These are phyloP conservation scores for Collichthys lucidus DNA, from an alignment of 2,113 vertebrate genomes.

Conservation along the genomic window DNA sequence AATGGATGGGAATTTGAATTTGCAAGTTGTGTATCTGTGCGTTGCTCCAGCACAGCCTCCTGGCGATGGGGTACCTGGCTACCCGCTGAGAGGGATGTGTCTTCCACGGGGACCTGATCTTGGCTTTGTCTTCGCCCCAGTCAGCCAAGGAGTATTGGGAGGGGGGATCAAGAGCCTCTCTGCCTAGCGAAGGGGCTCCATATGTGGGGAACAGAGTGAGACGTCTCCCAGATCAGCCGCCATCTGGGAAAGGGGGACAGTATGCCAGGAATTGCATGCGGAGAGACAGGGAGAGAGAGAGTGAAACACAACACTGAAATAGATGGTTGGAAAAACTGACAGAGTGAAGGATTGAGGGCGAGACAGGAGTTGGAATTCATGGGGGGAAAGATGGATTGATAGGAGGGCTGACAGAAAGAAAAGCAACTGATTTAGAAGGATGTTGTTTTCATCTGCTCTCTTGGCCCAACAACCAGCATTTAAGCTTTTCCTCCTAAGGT, in stretches of 20 bases:
- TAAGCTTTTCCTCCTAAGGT: slow-evolving; percentile 59
- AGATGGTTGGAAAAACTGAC: slow-evolving; percentile 43
- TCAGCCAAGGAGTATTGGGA: slow-evolving; percentile 3
- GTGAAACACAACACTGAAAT: slow-evolving; percentile 28
- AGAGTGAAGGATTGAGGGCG: slow-evolving; percentile 32
- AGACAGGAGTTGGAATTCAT: slow-evolving; percentile 28
- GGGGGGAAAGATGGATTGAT: slow-evolving; percentile 37
- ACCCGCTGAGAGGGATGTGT: slow-evolving; percentile 36
- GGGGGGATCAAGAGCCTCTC: slow-evolving; percentile 52
- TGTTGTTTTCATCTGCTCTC: slow-evolving; percentile 66
- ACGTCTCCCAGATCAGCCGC: slow-evolving; percentile 59
- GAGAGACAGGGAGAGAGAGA: background rate
- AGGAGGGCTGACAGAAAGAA: slow-evolving; percentile 46
- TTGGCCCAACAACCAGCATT: slow-evolving; percentile 56
- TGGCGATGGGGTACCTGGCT: slow-evolving; percentile 20
- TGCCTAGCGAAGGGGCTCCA: slow-evolving; percentile 58
- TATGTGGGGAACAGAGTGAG: slow-evolving; percentile 66
- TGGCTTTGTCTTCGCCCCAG: slow-evolving; percentile 52
- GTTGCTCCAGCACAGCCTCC: background rate
- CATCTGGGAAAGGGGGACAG: slow-evolving; percentile 66
- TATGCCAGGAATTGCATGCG: slow-evolving; percentile 53
- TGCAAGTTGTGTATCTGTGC: slow-evolving; percentile 10
- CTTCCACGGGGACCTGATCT: slow-evolving; percentile 38
- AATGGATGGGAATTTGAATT: slow-evolving; percentile 23
- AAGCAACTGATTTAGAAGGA: slow-evolving; percentile 60